Conservation (phyloP, 1,140 invertebrate genomes). For the Camponotus vicinus region DNA sequence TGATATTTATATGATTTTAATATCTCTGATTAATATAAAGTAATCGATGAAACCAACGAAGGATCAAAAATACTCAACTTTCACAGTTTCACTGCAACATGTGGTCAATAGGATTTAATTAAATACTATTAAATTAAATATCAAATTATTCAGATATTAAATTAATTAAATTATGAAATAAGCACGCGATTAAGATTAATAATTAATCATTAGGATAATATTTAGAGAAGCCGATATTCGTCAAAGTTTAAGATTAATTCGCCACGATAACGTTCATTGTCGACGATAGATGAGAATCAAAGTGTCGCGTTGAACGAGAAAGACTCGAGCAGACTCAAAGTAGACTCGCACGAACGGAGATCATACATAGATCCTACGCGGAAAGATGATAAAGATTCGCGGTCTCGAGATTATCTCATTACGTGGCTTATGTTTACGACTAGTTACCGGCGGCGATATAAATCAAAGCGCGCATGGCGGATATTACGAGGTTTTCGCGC, state of each 20-base stretch:
- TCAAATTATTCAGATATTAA: no score
- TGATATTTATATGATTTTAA: no score
- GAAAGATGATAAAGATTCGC: conserved; percentile 32
- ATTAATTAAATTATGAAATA: neutral
- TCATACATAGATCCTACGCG: neutral
- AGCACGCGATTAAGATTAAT: neutral
- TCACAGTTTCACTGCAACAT: no score
- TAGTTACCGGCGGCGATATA: conserved; percentile 24
- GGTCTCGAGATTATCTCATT: conserved; percentile 42
- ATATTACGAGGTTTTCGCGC: conserved; percentile 38
- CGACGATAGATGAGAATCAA: conserved; percentile 12
- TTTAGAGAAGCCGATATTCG: neutral
- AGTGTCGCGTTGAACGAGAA: neutral
- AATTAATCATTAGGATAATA: neutral
- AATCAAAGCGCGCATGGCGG: conserved; percentile 39
- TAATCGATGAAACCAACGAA: no score
- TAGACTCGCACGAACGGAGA: neutral
- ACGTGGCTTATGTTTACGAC: conserved; percentile 15
- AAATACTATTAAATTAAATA: no score
- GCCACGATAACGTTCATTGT: neutral
- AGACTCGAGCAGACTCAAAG: neutral
- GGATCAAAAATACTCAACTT: no score
- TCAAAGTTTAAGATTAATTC: neutral
- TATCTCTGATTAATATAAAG: no score
- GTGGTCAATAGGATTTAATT: no score